A percentile compares a stretch with the other conserved stretches of the same genome.
Conservation (phyloP, 2,888 invertebrate species). For the Vannuccia rotundouncinata region DNA sequence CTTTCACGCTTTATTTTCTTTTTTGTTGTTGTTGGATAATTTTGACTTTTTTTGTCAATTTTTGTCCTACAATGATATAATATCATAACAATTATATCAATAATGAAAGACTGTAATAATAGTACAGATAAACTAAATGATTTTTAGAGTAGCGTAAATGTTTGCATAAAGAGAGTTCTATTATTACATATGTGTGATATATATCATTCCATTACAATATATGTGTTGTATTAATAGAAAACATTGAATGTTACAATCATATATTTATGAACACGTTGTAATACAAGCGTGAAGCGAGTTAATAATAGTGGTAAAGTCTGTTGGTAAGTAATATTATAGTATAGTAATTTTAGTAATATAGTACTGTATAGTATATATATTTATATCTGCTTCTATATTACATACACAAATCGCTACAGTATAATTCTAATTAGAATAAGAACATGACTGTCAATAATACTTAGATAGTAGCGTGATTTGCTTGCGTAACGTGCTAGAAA, state of each 20-base stretch:
- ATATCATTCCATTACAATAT: not conserved
- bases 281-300: not conserved
- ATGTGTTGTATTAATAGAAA: not conserved
- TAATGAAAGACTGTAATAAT: too few species aligned
- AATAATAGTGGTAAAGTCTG: not conserved
- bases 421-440: not conserved
- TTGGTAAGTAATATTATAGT: not conserved
- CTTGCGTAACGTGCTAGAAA: constrained; percentile 6
- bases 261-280: not conserved
- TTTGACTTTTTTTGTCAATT: too few species aligned
- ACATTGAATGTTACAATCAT: not conserved
- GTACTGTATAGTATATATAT: not conserved
- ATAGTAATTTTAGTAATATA: not conserved
- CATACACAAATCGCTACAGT: not conserved
- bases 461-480: constrained; percentile 7
- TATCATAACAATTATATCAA: too few species aligned
- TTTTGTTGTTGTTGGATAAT: too few species aligned
- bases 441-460: not conserved
- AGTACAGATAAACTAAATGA: not conserved
- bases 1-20: too few species aligned
- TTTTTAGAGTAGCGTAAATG: not conserved
- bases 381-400: not conserved
- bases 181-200: not conserved
- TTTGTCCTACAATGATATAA: too few species aligned
- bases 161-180: not conserved